A percentile compares a stretch with the other conserved stretches of the same genome.
Conservation (phyloP, 2,113 vertebrate species). For the Cebus imitator region DNA sequence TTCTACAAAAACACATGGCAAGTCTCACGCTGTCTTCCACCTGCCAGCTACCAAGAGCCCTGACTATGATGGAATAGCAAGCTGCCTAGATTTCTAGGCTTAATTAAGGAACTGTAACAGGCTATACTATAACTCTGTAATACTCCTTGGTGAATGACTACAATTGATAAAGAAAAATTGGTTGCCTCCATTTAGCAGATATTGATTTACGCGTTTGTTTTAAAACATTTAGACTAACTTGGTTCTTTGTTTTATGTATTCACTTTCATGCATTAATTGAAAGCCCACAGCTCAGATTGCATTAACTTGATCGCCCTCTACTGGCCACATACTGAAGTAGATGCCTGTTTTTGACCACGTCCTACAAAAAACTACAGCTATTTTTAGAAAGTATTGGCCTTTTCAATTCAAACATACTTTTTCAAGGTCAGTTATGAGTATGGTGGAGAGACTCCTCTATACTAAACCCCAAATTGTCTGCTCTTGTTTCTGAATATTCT, state of each 20-base stretch:
- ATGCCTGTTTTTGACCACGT: background rate
- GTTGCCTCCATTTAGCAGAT: background rate
- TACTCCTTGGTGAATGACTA: background rate
- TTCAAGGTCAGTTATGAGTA: background rate
- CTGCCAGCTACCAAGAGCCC: background rate
- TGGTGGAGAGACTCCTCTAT: background rate
- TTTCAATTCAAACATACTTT: constrained; percentile 14
- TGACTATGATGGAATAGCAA: background rate
- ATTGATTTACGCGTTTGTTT: constrained; percentile 58
- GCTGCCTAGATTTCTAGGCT: background rate
- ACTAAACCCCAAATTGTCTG: background rate
- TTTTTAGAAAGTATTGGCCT: background rate
- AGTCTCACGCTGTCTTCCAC: background rate
- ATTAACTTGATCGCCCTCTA: constrained; percentile 73
- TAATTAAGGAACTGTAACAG: background rate
- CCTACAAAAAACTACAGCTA: background rate
- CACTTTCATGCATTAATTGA: constrained; percentile 38
- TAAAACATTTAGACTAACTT: constrained; percentile 56
- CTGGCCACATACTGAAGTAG: constrained; percentile 43
- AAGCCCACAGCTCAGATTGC: constrained; percentile 42
- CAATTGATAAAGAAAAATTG: constrained; percentile 21
- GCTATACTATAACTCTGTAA: background rate
- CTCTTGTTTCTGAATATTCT: background rate
- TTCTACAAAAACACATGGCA: background rate
- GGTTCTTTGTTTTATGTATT: constrained; percentile 66